phyloP scores from a whole-genome alignment of 2,113 vertebrate species.

The Fulmarus glacialis region DNA sequence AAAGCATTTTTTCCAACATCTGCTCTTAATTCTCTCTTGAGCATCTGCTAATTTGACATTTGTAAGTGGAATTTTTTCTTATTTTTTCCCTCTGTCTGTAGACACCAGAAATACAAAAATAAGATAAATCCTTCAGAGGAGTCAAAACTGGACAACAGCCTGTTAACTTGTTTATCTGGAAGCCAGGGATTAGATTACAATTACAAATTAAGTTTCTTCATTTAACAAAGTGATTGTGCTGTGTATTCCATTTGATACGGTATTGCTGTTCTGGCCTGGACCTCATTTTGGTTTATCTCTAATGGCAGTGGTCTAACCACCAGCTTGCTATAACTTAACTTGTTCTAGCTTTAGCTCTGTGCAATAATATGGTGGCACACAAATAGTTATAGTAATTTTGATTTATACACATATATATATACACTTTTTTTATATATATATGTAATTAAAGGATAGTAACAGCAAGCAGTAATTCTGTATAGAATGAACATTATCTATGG shows the following conservation, averaged over 20 bases:
- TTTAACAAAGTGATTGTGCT: background rate
- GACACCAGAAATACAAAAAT: background rate
- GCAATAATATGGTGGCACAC: background rate
- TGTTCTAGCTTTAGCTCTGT: background rate
- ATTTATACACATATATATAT: background rate
- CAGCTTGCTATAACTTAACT: background rate
- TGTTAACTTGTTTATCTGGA: background rate
- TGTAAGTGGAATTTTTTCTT: background rate
- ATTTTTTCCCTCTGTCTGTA: background rate
- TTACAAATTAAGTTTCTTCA: background rate
- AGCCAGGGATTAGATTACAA: background rate
- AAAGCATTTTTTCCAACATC: background rate
- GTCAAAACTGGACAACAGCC: background rate
- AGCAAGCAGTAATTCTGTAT: background rate
- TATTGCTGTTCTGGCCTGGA: background rate
- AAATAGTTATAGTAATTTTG: background rate
- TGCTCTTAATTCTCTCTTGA: background rate
- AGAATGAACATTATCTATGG: background rate
- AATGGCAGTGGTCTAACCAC: background rate
- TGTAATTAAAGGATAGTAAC: background rate
- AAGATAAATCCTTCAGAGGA: background rate
- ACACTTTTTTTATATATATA: background rate
- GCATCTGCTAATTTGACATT: background rate
- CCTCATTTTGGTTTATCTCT: background rate
- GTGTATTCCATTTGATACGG: background rate